phyloP scores from a whole-genome alignment of 2,113 vertebrate genomes.

The Perca fluviatilis region DNA sequence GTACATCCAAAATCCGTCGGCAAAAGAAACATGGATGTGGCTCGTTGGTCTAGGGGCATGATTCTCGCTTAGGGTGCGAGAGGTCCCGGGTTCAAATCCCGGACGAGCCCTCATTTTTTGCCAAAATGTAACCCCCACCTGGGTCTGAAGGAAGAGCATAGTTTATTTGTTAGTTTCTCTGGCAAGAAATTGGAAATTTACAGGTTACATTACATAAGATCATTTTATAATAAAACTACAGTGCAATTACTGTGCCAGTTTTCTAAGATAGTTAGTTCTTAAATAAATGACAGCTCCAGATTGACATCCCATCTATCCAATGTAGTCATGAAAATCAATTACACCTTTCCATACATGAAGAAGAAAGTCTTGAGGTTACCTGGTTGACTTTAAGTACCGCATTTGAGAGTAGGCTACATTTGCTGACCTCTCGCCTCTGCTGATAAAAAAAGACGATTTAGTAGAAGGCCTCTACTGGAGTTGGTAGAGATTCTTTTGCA shows the following conservation, averaged over 20 bases:
- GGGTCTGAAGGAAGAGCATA: not conserved
- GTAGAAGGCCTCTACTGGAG: no score
- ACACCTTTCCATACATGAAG: no score
- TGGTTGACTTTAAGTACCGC: not conserved
- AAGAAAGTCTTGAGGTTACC: not conserved
- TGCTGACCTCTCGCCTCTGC: no score
- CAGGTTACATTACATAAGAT: not conserved
- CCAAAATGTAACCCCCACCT: not conserved
- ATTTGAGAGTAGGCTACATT: not conserved
- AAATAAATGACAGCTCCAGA: not conserved
- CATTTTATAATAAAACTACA: no score
- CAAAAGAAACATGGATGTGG: not conserved
- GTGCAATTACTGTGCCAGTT: not conserved
- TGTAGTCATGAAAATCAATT: no score
- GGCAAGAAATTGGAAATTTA: no score
- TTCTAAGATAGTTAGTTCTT: not conserved
- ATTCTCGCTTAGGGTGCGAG: constrained; percentile 90
- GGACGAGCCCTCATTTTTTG: constrained; percentile 81
- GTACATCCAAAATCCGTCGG: accelerated
- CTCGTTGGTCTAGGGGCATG: constrained; percentile 87
- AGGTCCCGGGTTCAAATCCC: constrained; percentile 90
- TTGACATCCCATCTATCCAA: not conserved
- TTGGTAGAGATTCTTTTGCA: not conserved
- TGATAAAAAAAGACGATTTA: not conserved
- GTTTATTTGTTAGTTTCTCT: not conserved